A percentile compares a stretch with the other conserved stretches of the same genome.
phyloP scores from a whole-genome alignment of 2,113 vertebrate species.

The Phrynosoma platyrhinos region DNA sequence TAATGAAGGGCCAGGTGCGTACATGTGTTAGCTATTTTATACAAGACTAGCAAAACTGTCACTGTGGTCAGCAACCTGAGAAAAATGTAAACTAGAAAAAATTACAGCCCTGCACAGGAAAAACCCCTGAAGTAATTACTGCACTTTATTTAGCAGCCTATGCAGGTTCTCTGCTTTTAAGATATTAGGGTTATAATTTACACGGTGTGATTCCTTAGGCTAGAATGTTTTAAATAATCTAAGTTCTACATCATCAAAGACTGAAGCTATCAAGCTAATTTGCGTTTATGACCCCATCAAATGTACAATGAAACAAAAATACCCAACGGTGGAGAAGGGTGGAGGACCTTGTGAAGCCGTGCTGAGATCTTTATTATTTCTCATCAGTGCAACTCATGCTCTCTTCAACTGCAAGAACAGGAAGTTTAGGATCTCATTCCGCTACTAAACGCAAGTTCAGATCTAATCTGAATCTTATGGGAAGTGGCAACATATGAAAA shows the following conservation, averaged over 20 bases:
- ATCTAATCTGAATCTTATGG: background rate
- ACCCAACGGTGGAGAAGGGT: background rate
- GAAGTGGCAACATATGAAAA: background rate
- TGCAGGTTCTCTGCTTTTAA: slow-evolving; percentile 62
- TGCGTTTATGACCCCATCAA: slow-evolving; percentile 38
- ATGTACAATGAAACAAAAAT: slow-evolving; percentile 41
- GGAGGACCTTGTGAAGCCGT: background rate
- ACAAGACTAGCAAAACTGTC: slow-evolving; percentile 71
- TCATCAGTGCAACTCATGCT: background rate
- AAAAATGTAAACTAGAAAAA: slow-evolving; percentile 68
- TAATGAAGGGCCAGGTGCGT: slow-evolving; percentile 66
- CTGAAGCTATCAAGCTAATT: slow-evolving; percentile 41
- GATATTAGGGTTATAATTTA: slow-evolving; percentile 51
- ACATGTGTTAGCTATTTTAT: slow-evolving; percentile 67
- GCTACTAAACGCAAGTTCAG: background rate
- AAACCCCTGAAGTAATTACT: slow-evolving; percentile 71
- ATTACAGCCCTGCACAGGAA: slow-evolving; percentile 67
- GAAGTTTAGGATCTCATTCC: background rate
- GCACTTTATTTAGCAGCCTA: slow-evolving; percentile 68
- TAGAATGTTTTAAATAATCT: slow-evolving; percentile 48
- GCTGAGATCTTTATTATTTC: slow-evolving; percentile 9
- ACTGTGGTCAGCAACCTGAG: slow-evolving; percentile 74
- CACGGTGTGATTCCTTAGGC: background rate
- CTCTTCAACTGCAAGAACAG: slow-evolving; percentile 24
- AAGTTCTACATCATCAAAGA: slow-evolving; percentile 33